These are phyloP conservation scores for Raja brachyura DNA, from an alignment of 2,113 vertebrate species.

Conservation along the genomic window DNA sequence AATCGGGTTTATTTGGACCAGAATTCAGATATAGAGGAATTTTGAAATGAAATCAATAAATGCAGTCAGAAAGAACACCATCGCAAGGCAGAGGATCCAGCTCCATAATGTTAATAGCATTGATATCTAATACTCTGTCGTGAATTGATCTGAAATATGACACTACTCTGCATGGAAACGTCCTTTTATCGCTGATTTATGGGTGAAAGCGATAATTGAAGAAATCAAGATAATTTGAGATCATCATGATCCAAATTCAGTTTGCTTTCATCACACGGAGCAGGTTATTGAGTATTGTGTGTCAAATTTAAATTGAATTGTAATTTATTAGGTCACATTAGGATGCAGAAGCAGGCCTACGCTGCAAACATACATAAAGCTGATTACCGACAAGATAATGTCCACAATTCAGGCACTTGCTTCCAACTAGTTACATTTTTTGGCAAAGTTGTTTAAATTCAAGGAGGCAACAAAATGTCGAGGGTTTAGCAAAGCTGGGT, in stretches of 20 bases:
- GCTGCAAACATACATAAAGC: background rate
- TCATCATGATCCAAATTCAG: background rate
- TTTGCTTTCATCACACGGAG: background rate
- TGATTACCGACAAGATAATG: background rate
- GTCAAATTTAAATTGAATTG: background rate
- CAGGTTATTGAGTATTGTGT: background rate
- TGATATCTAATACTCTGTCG: background rate
- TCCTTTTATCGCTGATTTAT: background rate
- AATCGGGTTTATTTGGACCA: background rate
- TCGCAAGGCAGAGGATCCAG: background rate
- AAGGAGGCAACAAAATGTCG: too few relatives aligned
- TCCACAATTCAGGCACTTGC: background rate
- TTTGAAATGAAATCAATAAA: slow-evolving; percentile 18
- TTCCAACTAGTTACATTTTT: background rate
- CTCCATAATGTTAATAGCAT: slow-evolving; percentile 11
- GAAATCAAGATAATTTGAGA: slow-evolving; percentile 8
- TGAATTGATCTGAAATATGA: slow-evolving; percentile 3
- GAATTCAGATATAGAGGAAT: background rate
- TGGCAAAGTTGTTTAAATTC: background rate
- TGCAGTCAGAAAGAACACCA: background rate
- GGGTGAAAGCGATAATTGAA: background rate
- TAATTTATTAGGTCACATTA: slow-evolving; percentile 9
- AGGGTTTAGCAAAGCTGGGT: background rate
- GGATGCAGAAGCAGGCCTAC: too few relatives aligned
- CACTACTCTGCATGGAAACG: slow-evolving; percentile 3